Conservation (phyloP, 2,888 invertebrate species). For the Halocaridina rubra region DNA sequence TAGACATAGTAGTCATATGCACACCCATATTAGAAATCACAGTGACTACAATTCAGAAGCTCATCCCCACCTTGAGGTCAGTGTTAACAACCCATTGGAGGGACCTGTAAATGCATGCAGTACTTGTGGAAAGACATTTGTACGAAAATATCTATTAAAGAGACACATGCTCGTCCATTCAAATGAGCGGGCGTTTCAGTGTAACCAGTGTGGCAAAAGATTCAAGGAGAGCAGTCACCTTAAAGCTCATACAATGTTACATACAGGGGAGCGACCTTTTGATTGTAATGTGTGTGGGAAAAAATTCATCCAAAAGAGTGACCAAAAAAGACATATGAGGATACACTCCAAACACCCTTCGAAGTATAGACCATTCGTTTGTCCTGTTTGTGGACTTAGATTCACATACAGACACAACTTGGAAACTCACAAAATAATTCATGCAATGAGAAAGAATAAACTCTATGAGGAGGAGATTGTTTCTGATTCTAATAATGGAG, state of each 20-base stretch:
- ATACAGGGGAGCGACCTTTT: background rate
- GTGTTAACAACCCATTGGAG: background rate
- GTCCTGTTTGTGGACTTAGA: background rate
- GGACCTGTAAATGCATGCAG: background rate
- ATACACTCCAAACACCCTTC: background rate
- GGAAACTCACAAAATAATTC: background rate
- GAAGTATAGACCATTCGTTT: background rate
- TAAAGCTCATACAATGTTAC: background rate
- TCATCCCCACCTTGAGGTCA: background rate
- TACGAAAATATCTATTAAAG: background rate
- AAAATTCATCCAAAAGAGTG: background rate
- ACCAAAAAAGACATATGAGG: background rate
- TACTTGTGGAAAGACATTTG: background rate
- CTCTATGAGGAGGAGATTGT: background rate
- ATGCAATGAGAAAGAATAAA: background rate
- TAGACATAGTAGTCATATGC: background rate
- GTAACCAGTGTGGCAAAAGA: background rate
- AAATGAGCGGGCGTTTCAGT: background rate
- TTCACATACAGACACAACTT: background rate
- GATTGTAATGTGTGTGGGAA: background rate
- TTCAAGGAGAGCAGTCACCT: background rate
- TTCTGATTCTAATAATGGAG: background rate
- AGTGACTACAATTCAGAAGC: background rate
- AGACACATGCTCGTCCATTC: background rate
- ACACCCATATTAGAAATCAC: background rate